These are phyloP conservation scores for Cheilosia variabilis DNA, from an alignment of 2,888 invertebrate species.

Conservation along the genomic window DNA sequence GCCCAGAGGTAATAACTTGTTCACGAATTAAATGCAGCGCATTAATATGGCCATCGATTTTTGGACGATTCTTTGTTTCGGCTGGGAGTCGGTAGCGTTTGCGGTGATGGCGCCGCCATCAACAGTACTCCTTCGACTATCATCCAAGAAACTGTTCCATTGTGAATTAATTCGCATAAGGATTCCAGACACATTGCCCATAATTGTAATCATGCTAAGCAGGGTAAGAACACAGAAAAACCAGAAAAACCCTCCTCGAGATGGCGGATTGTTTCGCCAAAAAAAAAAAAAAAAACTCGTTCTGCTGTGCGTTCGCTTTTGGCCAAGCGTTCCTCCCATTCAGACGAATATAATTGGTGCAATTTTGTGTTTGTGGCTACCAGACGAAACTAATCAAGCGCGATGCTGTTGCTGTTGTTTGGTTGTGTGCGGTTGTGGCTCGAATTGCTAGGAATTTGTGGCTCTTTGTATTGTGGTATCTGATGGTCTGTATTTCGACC, in stretches of 20 bases:
- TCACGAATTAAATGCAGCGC: slow-evolving; percentile 41
- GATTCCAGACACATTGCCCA: slow-evolving; percentile 54
- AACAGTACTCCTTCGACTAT: slow-evolving; percentile 28
- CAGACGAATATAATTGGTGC: slow-evolving; percentile 75
- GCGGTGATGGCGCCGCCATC: slow-evolving; percentile 47
- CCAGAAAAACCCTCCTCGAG: slow-evolving; percentile 11
- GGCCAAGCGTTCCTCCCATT: slow-evolving; percentile 57
- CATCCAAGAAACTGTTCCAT: slow-evolving; percentile 33
- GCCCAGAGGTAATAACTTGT: slow-evolving; percentile 59
- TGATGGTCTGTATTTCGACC: slow-evolving; percentile 28
- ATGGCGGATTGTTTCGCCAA: slow-evolving; percentile 5
- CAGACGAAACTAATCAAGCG: slow-evolving; percentile 73
- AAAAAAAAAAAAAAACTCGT: neutral
- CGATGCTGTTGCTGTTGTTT: slow-evolving; percentile 41
- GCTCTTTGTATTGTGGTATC: slow-evolving; percentile 27
- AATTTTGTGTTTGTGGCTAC: slow-evolving; percentile 67
- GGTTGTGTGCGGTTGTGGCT: slow-evolving; percentile 29
- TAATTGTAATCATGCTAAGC: slow-evolving; percentile 60
- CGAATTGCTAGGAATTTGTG: slow-evolving; percentile 44
- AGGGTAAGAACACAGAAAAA: slow-evolving; percentile 3
- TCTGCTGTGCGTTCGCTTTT: slow-evolving; percentile 8
- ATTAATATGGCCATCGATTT: slow-evolving; percentile 41
- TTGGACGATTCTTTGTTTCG: slow-evolving; percentile 52
- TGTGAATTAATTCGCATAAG: slow-evolving; percentile 71
- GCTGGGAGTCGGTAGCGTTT: neutral